Conservation (phyloP, 1,140 invertebrate genomes). For the Solen grandis region DNA sequence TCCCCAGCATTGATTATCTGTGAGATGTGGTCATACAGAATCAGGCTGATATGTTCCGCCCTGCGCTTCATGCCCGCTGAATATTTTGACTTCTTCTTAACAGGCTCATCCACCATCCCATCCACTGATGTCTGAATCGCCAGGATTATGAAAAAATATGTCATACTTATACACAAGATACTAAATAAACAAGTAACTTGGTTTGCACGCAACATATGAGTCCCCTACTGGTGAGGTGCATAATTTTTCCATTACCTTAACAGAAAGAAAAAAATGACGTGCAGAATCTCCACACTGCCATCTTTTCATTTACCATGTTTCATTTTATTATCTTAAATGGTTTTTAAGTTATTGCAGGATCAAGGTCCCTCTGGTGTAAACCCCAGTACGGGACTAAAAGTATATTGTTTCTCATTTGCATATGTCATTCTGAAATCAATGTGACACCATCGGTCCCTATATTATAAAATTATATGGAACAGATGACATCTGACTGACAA, state of each 20-base stretch:
- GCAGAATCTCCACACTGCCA: too few species aligned
- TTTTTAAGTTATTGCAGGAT: too few species aligned
- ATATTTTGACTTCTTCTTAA: not conserved
- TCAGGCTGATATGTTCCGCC: constrained; percentile 4
- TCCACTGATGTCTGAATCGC: not conserved
- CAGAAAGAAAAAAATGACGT: too few species aligned
- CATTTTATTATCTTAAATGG: too few species aligned
- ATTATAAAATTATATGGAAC: too few species aligned
- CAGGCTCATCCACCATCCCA: not conserved
- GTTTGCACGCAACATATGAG: not conserved
- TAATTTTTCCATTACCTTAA: too few species aligned
- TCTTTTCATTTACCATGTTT: too few species aligned
- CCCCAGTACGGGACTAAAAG: too few species aligned
- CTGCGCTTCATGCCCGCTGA: not conserved
- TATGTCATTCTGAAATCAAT: not conserved
- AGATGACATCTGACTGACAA: too few species aligned
- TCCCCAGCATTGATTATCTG: constrained; percentile 10
- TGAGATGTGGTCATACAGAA: not conserved
- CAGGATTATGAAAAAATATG: not conserved
- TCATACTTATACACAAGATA: not conserved
- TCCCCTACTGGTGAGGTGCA: too few species aligned
- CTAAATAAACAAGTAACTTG: not conserved
- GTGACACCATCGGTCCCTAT: too few species aligned
- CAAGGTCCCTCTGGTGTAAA: not conserved
- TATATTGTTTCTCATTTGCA: too few species aligned